Base-by-base conservation (phyloP, 1,140 invertebrate genomes). In the Drosophila ambigua region DNA sequence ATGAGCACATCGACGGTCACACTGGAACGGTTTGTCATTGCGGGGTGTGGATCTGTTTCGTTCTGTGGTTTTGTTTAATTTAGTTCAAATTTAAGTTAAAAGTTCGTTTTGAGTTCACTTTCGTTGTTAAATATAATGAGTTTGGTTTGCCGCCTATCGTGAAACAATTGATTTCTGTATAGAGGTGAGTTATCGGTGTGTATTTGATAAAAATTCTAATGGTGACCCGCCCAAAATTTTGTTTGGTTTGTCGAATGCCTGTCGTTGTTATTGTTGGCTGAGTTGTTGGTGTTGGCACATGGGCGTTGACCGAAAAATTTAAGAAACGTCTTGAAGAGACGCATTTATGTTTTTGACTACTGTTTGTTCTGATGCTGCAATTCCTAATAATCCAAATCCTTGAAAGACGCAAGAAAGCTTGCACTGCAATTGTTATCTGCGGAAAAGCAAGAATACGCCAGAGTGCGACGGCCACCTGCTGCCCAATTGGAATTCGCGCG, bases 241-340 rank as follows among this genome's bases (percentile, higher is more conserved):
- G 77, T 87, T 71, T 76, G 66, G 16, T 65, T 41, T 20, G 54
- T 72, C 48, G 53, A 61, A 89, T 79, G 72, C 69, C 72, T 83
- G 69, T 35, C 74, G 77, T 82, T 77, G 72, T 89, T 82, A 77
- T 88, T 88, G 81, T 72, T 49, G 35, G 1, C 46, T 31, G 57
- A 20, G 20, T 52, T 76, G 66, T 69, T 81, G 77, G 68, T 78
- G 73, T 60, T 76, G 69, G 82, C 68, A 83, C 73, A 90, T 90
- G 87, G 87, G 87, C 87, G 87, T 90, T 90, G 87, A 90, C 87
- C 87, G 58, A 90, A 89, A 83, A 78, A 26, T 65, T 43, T 50
- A 49, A 35, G 31, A 49, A 54, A 39, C 7, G 35, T 53, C 23
- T 63, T 35, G 15, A 60, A 64, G 58, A 44, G 15, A 20, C 26